Conservation (phyloP, 2,888 invertebrate genomes). For the Melikaiella ostensackeni region DNA sequence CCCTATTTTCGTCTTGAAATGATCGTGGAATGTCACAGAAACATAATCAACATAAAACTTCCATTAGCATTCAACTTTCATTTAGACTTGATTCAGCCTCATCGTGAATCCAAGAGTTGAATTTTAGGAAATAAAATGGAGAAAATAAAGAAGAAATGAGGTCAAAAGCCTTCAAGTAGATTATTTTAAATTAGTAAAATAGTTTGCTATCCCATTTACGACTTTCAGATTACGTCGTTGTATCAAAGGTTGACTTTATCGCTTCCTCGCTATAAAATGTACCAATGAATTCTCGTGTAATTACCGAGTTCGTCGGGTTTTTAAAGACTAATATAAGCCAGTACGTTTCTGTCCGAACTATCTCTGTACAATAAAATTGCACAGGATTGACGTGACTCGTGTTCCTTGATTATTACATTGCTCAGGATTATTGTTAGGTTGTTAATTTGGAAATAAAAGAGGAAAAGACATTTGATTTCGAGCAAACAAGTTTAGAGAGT, state of each 20-base stretch:
- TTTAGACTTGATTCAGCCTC: too few relatives aligned
- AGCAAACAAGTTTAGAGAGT: too few relatives aligned
- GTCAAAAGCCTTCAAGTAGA: neutral
- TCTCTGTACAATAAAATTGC: neutral
- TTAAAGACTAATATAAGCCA: slow-evolving; percentile 1
- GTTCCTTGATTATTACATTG: neutral
- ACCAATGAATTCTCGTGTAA: neutral
- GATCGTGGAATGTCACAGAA: too few relatives aligned
- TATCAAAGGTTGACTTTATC: neutral
- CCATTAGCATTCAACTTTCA: too few relatives aligned
- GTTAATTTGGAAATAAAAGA: neutral
- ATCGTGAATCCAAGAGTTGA: neutral
- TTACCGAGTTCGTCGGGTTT: slow-evolving; percentile 2
- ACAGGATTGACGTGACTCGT: neutral
- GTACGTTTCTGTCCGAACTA: neutral
- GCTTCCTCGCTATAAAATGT: neutral
- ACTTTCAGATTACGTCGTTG: neutral
- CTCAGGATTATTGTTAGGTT: neutral
- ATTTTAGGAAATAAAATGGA: neutral
- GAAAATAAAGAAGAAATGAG: neutral
- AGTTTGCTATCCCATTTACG: neutral
- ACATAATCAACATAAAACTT: too few relatives aligned
- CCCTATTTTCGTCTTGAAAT: too few relatives aligned
- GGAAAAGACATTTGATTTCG: neutral
- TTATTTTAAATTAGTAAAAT: neutral